Evolutionary conservation across 2,113 vertebrate genomes (phyloP).

Genomic region (Ia io): DNA sequence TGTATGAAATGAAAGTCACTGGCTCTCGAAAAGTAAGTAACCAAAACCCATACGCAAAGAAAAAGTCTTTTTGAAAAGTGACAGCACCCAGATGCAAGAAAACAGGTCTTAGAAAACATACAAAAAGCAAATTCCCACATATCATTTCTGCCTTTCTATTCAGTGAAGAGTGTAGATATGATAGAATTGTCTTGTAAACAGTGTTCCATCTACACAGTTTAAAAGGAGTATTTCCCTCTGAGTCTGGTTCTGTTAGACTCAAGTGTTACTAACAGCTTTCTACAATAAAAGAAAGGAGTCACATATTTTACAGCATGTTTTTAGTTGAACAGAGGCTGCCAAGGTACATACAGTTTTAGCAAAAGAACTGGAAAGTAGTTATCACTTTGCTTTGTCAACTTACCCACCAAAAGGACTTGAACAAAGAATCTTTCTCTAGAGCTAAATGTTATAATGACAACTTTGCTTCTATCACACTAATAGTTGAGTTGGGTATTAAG

Average conservation of each 20-base stretch:
- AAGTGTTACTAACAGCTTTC: not conserved
- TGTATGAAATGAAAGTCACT: slow-evolving; percentile 96
- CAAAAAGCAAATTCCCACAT: not conserved
- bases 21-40: slow-evolving; percentile 94
- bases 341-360: not conserved
- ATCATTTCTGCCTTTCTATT: not conserved
- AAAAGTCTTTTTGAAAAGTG: not conserved
- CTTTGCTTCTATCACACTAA: slow-evolving; percentile 11
- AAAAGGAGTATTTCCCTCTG: not conserved
- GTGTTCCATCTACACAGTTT: not conserved
- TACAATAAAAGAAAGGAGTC: slow-evolving; percentile 15
- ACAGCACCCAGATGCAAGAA: not conserved
- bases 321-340: slow-evolving; percentile 27
- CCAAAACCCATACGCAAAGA: not conserved
- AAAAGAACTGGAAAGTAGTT: slow-evolving; percentile 11
- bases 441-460: not conserved
- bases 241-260: not conserved
- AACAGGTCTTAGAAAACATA: not conserved
- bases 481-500: not conserved
- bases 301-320: not conserved
- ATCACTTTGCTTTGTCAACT: not conserved
- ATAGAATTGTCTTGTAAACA: not conserved
- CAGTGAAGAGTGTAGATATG: not conserved
- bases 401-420: not conserved
- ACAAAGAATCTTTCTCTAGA: slow-evolving; percentile 4